phyloP scores from a whole-genome alignment of 2,113 vertebrate species.

The Marcusenius ussheri region DNA sequence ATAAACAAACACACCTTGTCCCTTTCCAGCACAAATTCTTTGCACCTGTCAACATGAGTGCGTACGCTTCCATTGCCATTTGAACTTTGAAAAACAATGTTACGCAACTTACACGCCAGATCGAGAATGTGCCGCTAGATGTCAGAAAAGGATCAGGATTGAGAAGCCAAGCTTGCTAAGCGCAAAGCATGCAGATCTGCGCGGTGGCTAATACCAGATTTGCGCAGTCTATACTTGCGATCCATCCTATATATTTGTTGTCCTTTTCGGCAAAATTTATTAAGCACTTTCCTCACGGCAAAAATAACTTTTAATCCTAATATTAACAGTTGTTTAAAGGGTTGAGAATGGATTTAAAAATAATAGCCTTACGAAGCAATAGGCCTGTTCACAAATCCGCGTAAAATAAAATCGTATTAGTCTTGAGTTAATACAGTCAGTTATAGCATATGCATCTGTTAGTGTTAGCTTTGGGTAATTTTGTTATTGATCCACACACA shows the following conservation, averaged over 20 bases:
- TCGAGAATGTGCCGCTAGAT: not conserved
- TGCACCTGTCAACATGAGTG: not conserved
- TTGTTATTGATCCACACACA: not conserved
- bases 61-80: not conserved
- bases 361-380: not conserved
- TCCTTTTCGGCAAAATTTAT: not conserved
- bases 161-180: not conserved
- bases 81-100: conserved; percentile 4
- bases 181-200: not conserved
- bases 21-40: not conserved
- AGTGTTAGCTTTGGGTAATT: not conserved
- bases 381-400: not conserved
- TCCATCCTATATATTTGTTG: not conserved
- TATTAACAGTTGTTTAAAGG: not conserved
- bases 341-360: not conserved
- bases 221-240: not conserved
- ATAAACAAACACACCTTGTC: not conserved
- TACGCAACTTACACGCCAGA: not conserved
- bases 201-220: not conserved
- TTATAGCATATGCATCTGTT: not conserved
- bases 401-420: not conserved
- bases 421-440: not conserved
- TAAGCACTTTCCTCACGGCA: not conserved
- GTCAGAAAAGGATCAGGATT: not conserved
- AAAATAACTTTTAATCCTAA: not conserved